Evolutionary conservation across 2,888 invertebrate species (phyloP), one percentile per base, ranked within the genome.

Genomic region (Tetranychus piercei): DNA sequence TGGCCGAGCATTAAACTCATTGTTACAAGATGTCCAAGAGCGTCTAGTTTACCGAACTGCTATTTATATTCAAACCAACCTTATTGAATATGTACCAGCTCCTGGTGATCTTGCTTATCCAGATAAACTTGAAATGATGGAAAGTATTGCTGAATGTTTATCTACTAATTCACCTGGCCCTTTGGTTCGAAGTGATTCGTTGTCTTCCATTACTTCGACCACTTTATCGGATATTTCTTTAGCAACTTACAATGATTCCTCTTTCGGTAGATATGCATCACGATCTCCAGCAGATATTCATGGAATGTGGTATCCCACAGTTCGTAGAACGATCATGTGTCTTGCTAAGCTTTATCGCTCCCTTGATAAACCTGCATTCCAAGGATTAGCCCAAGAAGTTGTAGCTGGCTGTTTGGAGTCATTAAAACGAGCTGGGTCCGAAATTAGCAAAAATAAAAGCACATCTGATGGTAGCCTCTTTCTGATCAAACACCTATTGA

Each of bases 221-320:
- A 67, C 77, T 45, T 72, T 78, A 64, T 77, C 78, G 11, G 77
- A 77, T 34, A 75, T 76, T 6, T 71, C 76, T 44, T 72, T 74
- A 6, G 75, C 74, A 18, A 75, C 43, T 71, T 23, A 70, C 20
- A 73, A 55, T 44, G 22, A 73, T 45, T 15, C 44, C 44, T 72
- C 75, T 45, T 65, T 44, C 67, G 20, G 81, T 20, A 69, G 20
- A 20, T n/a, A 23, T 18, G 20, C 20, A 77, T 79, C 82, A 82
- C 88, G 88, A 81, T 92, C 92, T 0, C 92, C 94, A 0, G 94
- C 96, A 0, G 97, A 99, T 85, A 85, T 97, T 55, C 97, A 97
- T 83, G 99, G 97, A 44, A 94, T 99, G 94, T 99, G 99, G 99
- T 99, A 97, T 83, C 99, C 99, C 0, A 95, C 94, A 0, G 95